Evolutionary conservation across 2,797 vertebrate species (phyloP).

Genomic region (Dromococcyx pavoninus): DNA sequence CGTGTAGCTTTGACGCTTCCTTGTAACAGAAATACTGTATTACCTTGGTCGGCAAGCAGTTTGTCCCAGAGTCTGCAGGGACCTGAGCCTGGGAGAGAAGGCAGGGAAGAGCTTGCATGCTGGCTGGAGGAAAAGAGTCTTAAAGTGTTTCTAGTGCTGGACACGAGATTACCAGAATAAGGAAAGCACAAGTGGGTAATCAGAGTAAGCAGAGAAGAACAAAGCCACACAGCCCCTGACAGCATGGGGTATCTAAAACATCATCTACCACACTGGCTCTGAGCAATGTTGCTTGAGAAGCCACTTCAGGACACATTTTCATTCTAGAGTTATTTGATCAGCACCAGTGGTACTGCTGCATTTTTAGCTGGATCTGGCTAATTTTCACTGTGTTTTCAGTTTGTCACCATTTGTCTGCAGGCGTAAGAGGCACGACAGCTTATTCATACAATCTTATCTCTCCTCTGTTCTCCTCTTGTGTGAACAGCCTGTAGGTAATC

Average conservation of each 20-base stretch:
- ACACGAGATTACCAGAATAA: background rate
- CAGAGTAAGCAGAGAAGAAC: background rate
- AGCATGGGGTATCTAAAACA: background rate
- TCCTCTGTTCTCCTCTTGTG: background rate
- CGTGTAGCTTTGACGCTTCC: background rate
- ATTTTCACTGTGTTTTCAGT: background rate
- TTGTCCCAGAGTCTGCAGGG: background rate
- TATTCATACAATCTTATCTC: background rate
- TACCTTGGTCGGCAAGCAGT: background rate
- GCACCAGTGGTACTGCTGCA: background rate
- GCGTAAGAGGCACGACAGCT: background rate
- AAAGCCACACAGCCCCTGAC: background rate
- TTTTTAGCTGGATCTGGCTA: background rate
- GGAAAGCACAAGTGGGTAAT: background rate
- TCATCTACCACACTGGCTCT: background rate
- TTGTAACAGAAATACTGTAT: background rate
- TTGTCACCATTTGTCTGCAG: background rate
- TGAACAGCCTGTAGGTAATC: accelerated
- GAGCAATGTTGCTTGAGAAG: background rate
- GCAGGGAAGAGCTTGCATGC: background rate
- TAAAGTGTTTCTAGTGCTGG: background rate
- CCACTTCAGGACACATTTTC: background rate
- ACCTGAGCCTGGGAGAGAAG: background rate
- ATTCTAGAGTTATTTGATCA: background rate
- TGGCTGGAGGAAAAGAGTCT: background rate